Evolutionary conservation across 2,888 invertebrate species (phyloP).

Genomic region (Eristalis intricaria): DNA sequence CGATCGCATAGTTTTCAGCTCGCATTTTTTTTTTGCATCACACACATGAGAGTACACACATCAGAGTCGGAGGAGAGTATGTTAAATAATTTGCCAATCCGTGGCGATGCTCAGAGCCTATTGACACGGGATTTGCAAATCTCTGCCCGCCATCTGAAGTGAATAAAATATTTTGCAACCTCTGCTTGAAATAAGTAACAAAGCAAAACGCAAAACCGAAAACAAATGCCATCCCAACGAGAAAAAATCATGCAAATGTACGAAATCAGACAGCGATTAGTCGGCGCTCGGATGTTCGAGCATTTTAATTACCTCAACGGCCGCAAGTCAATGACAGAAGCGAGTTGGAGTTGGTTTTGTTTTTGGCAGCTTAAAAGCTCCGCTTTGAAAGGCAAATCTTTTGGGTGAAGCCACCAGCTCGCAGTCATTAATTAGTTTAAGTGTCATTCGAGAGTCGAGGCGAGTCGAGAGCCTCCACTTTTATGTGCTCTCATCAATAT

Average conservation of each 20-base stretch:
- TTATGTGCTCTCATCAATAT: slow-evolving; percentile 39
- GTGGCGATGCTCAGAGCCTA: slow-evolving; percentile 16
- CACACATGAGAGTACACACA: background rate
- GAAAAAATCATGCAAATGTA: background rate
- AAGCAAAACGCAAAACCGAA: background rate
- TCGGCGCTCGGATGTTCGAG: background rate
- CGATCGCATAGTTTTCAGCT: background rate
- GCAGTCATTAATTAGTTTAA: slow-evolving; percentile 27
- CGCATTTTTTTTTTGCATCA: background rate
- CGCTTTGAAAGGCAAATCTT: slow-evolving; percentile 23
- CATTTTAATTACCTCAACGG: background rate
- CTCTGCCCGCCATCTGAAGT: slow-evolving; percentile 13
- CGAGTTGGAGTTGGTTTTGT: background rate
- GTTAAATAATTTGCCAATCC: slow-evolving; percentile 27
- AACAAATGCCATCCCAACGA: background rate
- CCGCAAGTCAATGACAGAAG: slow-evolving; percentile 16
- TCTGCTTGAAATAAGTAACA: slow-evolving; percentile 2
- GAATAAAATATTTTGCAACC: slow-evolving; percentile 24
- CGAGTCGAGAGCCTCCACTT: slow-evolving; percentile 8
- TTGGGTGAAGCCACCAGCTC: background rate
- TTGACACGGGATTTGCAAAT: slow-evolving; percentile 33
- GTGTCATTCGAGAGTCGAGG: slow-evolving; percentile 7
- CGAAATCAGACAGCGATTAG: background rate
- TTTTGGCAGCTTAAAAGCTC: background rate
- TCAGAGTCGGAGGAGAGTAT: background rate